phyloP scores from a whole-genome alignment of 2,888 invertebrate species.

The Drosophila mercatorum region DNA sequence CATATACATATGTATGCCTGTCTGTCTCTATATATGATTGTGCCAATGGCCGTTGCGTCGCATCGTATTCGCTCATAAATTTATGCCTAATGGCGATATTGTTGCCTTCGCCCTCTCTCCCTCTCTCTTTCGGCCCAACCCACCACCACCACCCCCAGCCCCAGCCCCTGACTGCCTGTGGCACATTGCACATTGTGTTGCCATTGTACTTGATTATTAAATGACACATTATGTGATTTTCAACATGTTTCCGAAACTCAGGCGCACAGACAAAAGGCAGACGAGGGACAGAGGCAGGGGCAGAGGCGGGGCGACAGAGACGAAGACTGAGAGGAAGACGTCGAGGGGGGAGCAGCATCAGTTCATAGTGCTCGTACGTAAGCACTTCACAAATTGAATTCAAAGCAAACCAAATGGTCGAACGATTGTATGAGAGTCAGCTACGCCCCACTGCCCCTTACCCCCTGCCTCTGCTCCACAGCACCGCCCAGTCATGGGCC shows the following conservation, averaged over 20 bases:
- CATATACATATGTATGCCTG: not conserved
- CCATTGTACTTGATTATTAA: conserved; percentile 82
- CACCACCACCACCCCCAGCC: not conserved
- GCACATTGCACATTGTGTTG: conserved; percentile 55
- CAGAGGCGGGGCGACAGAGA: not conserved
- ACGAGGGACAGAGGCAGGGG: conserved; percentile 11
- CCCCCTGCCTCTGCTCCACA: no score
- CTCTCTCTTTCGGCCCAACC: not conserved
- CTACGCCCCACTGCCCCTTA: not conserved
- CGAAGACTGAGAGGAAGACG: not conserved
- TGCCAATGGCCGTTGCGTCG: conserved; percentile 70
- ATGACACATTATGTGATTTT: conserved; percentile 84
- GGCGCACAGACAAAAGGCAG: conserved; percentile 26
- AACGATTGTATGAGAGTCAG: conserved; percentile 14
- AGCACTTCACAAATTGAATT: conserved; percentile 71
- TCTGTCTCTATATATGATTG: conserved; percentile 43
- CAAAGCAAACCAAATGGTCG: conserved; percentile 68
- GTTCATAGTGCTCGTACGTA: conserved; percentile 34
- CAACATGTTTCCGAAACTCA: conserved; percentile 64
- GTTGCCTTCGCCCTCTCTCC: conserved; percentile 53
- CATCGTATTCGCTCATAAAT: conserved; percentile 64
- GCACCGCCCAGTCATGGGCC: not conserved
- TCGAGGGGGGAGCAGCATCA: conserved; percentile 19
- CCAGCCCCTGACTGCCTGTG: conserved; percentile 27
- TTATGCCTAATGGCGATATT: conserved; percentile 80